These are phyloP conservation scores for Tiphia femorata DNA, from an alignment of 2,888 invertebrate species.

Conservation along the genomic window DNA sequence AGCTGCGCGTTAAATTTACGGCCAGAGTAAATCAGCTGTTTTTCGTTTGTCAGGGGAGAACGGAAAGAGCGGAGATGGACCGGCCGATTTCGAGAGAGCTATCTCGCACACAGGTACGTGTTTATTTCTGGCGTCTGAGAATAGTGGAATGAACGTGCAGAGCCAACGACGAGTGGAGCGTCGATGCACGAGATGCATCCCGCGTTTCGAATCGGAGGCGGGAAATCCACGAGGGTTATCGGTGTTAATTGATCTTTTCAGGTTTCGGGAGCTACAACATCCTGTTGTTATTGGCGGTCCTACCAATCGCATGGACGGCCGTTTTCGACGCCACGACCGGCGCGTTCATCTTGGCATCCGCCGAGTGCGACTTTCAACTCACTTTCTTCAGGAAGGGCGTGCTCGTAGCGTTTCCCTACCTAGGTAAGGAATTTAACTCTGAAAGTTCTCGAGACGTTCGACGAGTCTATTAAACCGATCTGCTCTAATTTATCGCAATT, in stretches of 20 bases:
- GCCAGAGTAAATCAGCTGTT: not conserved
- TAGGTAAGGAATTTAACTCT: constrained; percentile 71
- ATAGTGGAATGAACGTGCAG: too few species aligned
- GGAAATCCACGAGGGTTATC: too few species aligned
- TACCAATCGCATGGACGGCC: constrained; percentile 78
- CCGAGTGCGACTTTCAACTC: constrained; percentile 81
- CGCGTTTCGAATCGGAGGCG: too few species aligned
- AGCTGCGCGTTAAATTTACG: not conserved
- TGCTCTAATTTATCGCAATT: not conserved
- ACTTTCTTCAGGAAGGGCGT: constrained; percentile 79
- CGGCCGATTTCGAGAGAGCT: constrained; percentile 79
- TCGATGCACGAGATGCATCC: too few species aligned
- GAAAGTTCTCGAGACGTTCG: not conserved
- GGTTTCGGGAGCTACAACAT: constrained; percentile 79
- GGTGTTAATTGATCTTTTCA: constrained; percentile 28
- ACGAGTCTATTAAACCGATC: not conserved
- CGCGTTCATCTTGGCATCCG: constrained; percentile 81
- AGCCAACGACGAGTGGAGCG: too few species aligned
- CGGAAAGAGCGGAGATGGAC: constrained; percentile 34
- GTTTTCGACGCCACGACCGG: constrained; percentile 81
- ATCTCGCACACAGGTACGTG: constrained; percentile 74
- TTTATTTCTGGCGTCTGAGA: too few species aligned
- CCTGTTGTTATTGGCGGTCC: constrained; percentile 72
- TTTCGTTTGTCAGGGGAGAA: constrained; percentile 24
- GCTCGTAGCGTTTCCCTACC: constrained; percentile 79